Percentiles rank a stretch among this genome's conserved stretches.
phyloP scores from a whole-genome alignment of 2,888 invertebrate genomes.

The Leptinotarsa juncta region DNA sequence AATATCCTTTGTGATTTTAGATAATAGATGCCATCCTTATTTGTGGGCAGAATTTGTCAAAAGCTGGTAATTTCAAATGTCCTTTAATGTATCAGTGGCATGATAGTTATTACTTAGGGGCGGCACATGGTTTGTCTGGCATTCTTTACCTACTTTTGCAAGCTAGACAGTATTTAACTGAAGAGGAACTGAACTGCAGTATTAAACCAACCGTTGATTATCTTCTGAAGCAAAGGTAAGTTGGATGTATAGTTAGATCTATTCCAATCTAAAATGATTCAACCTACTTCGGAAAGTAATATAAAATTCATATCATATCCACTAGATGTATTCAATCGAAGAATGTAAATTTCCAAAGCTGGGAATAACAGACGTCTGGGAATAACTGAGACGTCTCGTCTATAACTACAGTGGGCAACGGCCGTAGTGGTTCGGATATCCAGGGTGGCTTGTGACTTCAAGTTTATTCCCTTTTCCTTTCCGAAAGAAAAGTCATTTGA shows the following conservation, averaged over 20 bases:
- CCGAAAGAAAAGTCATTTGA: too few relatives aligned
- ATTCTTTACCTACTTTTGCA: slow-evolving; percentile 86
- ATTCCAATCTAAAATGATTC: too few relatives aligned
- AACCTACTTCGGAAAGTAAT: too few relatives aligned
- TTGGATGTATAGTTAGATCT: not conserved
- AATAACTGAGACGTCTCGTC: too few relatives aligned
- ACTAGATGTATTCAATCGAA: too few relatives aligned
- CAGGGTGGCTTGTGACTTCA: too few relatives aligned
- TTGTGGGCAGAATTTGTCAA: slow-evolving; percentile 74
- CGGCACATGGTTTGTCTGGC: slow-evolving; percentile 89
- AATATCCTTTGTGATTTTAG: slow-evolving; percentile 61
- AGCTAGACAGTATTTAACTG: slow-evolving; percentile 72
- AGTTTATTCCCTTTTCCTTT: too few relatives aligned
- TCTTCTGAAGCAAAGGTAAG: slow-evolving; percentile 68
- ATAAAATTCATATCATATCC: too few relatives aligned
- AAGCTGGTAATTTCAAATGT: slow-evolving; percentile 68
- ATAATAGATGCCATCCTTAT: slow-evolving; percentile 72
- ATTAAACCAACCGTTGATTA: slow-evolving; percentile 77
- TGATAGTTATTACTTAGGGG: slow-evolving; percentile 86
- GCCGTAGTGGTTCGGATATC: too few relatives aligned
- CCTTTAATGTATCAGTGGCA: slow-evolving; percentile 91
- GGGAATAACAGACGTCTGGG: too few relatives aligned
- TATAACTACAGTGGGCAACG: too few relatives aligned
- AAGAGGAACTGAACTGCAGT: slow-evolving; percentile 69
- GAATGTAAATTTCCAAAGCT: too few relatives aligned